These are phyloP conservation scores for Ptychochromis oligacanthus DNA, from an alignment of 2,113 vertebrate genomes.

Conservation along the genomic window DNA sequence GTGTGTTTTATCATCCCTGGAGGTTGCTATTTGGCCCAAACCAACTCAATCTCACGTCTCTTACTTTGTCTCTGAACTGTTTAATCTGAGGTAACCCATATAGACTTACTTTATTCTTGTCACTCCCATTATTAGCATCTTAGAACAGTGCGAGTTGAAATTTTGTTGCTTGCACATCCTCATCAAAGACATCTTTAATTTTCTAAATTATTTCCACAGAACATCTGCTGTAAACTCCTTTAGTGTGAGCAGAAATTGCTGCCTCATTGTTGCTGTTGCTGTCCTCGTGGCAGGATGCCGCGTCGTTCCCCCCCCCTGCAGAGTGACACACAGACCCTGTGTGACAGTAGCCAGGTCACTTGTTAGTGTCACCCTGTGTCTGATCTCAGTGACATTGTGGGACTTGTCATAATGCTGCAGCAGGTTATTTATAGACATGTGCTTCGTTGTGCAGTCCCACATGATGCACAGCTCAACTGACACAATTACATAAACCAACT, in stretches of 20 bases:
- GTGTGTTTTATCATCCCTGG: not conserved
- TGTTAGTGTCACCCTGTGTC: not conserved
- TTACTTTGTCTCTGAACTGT: rapidly evolving
- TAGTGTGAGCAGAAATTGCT: not conserved
- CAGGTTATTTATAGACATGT: constrained; percentile 37
- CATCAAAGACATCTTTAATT: not conserved
- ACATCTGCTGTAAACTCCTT: not conserved
- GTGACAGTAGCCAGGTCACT: constrained; percentile 15
- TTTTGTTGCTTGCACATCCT: not conserved
- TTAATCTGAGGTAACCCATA: too few relatives aligned
- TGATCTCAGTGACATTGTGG: constrained; percentile 21
- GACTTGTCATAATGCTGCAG: constrained; percentile 5
- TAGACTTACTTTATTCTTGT: not conserved
- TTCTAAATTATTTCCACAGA: not conserved
- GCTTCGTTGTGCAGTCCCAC: not conserved
- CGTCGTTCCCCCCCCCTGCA: not conserved
- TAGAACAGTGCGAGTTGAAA: not conserved
- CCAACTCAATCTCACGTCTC: rapidly evolving
- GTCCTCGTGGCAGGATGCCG: not conserved
- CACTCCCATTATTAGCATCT: not conserved
- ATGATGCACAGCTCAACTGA: not conserved
- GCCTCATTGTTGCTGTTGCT: not conserved
- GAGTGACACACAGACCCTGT: not conserved
- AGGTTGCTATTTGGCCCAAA: not conserved
- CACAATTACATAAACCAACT: constrained; percentile 22